These are phyloP conservation scores for Gobio gobio DNA, from an alignment of 2,113 vertebrate species.

Conservation along the genomic window DNA sequence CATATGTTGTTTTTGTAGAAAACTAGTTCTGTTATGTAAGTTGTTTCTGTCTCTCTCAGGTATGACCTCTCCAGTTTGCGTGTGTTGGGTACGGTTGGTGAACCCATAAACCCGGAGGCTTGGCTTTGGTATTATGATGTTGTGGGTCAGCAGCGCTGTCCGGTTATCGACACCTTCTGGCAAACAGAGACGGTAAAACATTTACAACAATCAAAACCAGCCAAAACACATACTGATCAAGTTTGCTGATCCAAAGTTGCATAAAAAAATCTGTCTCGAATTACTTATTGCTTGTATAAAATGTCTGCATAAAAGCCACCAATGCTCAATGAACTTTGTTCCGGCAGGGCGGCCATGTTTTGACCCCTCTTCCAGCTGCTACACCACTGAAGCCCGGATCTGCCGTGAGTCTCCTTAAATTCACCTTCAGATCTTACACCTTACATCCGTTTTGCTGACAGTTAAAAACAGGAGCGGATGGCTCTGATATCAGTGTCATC, in stretches of 20 bases:
- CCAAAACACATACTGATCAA: not conserved
- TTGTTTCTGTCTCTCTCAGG: conserved; percentile 57
- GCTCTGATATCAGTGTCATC: not conserved
- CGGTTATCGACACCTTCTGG: conserved; percentile 84
- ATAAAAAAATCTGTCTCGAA: not conserved
- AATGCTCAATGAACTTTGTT: not conserved
- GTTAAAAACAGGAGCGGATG: not conserved
- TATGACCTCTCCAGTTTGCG: conserved; percentile 78
- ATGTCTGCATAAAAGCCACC: not conserved
- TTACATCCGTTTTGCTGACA: not conserved
- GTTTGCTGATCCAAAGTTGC: not conserved
- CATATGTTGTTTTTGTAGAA: not conserved
- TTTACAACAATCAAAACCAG: not conserved
- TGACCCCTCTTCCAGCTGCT: conserved; percentile 81
- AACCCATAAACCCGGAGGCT: conserved; percentile 83
- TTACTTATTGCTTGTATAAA: not conserved
- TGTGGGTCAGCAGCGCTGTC: conserved; percentile 78
- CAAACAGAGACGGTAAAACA: conserved; percentile 82
- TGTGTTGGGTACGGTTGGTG: conserved; percentile 80
- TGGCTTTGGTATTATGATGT: conserved; percentile 81
- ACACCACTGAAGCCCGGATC: conserved; percentile 82
- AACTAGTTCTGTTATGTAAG: not conserved
- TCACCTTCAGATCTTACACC: not conserved
- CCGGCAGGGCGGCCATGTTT: conserved; percentile 78
- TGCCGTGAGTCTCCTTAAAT: conserved; percentile 72